Conservation (phyloP, 2,888 invertebrate species). For the Malacosoma neustria region DNA sequence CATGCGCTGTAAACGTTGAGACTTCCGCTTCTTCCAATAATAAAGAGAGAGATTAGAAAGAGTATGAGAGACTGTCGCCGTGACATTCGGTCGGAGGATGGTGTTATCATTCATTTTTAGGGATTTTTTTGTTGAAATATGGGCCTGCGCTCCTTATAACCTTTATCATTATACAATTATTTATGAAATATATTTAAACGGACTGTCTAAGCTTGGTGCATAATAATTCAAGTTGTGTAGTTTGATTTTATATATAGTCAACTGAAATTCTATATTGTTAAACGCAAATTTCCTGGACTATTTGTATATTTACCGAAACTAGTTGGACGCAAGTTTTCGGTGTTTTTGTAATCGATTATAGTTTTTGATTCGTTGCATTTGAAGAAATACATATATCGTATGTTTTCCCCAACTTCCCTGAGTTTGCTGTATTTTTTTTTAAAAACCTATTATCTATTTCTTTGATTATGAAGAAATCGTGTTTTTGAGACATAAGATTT, state of each 20-base stretch:
- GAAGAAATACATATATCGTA: not conserved
- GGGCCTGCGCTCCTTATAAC: conserved; percentile 30
- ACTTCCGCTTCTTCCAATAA: conserved; percentile 62
- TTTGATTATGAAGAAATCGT: too few species aligned
- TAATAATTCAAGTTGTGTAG: not conserved
- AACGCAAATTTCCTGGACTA: not conserved
- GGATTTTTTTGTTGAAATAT: conserved; percentile 22
- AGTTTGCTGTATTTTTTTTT: not conserved
- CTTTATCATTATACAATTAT: not conserved
- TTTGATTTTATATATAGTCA: not conserved
- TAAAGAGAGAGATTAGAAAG: conserved; percentile 25
- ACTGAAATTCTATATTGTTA: not conserved
- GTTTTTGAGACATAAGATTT: too few species aligned
- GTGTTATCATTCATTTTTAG: conserved; percentile 46
- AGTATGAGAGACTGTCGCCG: conserved; percentile 34
- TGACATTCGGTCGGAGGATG: conserved; percentile 71
- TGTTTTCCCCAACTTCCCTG: not conserved
- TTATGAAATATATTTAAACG: too few species aligned
- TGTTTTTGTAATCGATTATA: not conserved
- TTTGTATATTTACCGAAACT: not conserved
- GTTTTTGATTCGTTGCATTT: not conserved
- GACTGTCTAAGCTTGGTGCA: conserved; percentile 8
- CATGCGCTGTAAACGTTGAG: conserved; percentile 71
- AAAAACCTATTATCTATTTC: too few species aligned
- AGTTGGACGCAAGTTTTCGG: not conserved